Conservation (phyloP, 2,888 invertebrate genomes). For the Eristalis arbustorum region DNA sequence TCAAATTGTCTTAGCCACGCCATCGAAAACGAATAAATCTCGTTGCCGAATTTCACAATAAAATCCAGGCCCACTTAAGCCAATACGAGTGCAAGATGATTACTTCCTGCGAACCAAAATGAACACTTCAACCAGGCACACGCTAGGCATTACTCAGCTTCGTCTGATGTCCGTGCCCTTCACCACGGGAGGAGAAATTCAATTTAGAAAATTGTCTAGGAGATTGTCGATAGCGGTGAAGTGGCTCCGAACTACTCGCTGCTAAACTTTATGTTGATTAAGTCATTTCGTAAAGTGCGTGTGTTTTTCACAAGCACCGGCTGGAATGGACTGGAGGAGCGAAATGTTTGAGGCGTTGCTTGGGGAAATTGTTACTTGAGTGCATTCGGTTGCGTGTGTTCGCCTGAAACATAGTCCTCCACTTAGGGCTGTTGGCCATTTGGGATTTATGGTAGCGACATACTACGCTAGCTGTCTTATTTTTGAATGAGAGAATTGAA, state of each 20-base stretch:
- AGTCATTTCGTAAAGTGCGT: not conserved
- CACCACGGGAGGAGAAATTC: not conserved
- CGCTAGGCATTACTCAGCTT: not conserved
- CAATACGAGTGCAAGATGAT: not conserved
- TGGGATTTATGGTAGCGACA: no score
- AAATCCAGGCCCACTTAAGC: not conserved
- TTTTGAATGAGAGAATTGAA: no score
- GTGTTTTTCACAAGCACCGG: not conserved
- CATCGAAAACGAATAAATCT: no score
- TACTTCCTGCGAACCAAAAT: not conserved
- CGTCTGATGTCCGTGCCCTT: not conserved
- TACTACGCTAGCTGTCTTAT: no score
- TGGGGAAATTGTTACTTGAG: no score
- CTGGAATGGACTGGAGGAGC: not conserved
- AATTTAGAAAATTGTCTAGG: conserved; percentile 18
- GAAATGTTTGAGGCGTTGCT: not conserved
- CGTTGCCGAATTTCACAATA: not conserved
- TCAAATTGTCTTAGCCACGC: no score
- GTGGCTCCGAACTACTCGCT: not conserved
- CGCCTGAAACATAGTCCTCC: no score
- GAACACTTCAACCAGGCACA: not conserved
- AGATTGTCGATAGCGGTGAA: not conserved
- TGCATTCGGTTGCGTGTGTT: no score
- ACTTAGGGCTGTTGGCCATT: no score
- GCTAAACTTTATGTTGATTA: not conserved